These are phyloP conservation scores for Nomada fucata DNA, from an alignment of 2,888 invertebrate genomes.

Conservation along the genomic window DNA sequence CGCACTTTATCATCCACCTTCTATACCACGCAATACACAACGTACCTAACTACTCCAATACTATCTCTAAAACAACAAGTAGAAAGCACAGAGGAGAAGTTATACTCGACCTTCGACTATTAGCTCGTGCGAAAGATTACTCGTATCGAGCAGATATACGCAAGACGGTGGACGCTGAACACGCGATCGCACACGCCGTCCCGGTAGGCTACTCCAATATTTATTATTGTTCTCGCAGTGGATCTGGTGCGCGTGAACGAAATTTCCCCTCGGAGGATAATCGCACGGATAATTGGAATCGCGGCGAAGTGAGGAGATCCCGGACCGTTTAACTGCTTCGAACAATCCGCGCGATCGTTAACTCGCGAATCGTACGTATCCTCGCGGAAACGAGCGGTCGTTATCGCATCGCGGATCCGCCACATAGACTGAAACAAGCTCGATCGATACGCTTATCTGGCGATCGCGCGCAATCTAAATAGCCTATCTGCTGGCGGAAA, in stretches of 20 bases:
- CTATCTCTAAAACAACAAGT: too few species aligned
- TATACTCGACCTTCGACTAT: slow-evolving; percentile 1
- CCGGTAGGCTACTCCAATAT: slow-evolving; percentile 24
- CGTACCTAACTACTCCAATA: too few species aligned
- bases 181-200: background rate
- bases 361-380: slow-evolving; percentile 1
- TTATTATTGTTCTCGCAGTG: slow-evolving; percentile 42
- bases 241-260: slow-evolving; percentile 45
- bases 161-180: background rate
- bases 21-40: background rate
- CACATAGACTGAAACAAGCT: slow-evolving; percentile 8
- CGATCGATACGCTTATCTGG: slow-evolving; percentile 30
- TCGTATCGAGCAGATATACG: background rate
- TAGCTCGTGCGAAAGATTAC: background rate
- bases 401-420: slow-evolving; percentile 28
- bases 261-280: background rate
- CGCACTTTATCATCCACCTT: background rate
- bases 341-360: background rate
- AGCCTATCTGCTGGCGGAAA: slow-evolving; percentile 13
- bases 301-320: slow-evolving; percentile 29
- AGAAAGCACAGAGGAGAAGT: too few species aligned
- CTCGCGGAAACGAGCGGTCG: background rate
- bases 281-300: slow-evolving; percentile 9
- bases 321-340: background rate
- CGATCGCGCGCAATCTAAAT: slow-evolving; percentile 39